Base-by-base conservation (phyloP, 2,888 invertebrate genomes). In the Orchestes rusci region DNA sequence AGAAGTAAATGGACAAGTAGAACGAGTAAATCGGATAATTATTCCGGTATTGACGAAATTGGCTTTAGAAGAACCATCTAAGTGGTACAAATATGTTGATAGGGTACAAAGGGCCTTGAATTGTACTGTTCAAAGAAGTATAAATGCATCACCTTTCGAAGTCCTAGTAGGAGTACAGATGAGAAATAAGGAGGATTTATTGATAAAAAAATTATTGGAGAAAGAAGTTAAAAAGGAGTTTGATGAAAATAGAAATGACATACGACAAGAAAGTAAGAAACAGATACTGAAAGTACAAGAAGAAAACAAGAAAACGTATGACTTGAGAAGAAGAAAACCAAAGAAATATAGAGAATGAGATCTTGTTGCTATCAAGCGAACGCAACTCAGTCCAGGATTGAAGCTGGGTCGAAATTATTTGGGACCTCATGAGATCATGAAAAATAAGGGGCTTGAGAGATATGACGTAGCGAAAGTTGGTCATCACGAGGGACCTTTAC, bases 1-100 rank as follows among this genome's bases (percentile, higher is more conserved):
- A 40, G 63, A 29, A 59, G 61, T 7, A 66, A 23, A 5, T 66
- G 66, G 41, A 64, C 64, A 66, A 43, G 61, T 60, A 1, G 61
- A 64, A 32, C 43, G 62, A n/a, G 47, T 62, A 8, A 51, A 45
- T 17, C 3, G 32, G 5, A 45, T 45, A 8, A 45, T 51, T 7
- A 45, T 48, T 1, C 29, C 45, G 5, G 48, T 45, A n/a, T 32
- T 39, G 3, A 43, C 39, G 2, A 50, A 50, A 37, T 18, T 50
- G 10, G 35, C 31, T 30, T 28, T 39, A 16, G 45, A 48, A 7
- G 36, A 51, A 32, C 48, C 48, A 3, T 39, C 15, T 8, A 48
- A 48, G 34, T 49, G 45, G 45, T 49, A 20, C 17, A 56, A 53
- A 43, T 17, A 51, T 33, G 45, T 60, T 2, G 45, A 48, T 8